These are phyloP conservation scores for Phortica okadai DNA, from an alignment of 2,888 invertebrate species.

Conservation along the genomic window DNA sequence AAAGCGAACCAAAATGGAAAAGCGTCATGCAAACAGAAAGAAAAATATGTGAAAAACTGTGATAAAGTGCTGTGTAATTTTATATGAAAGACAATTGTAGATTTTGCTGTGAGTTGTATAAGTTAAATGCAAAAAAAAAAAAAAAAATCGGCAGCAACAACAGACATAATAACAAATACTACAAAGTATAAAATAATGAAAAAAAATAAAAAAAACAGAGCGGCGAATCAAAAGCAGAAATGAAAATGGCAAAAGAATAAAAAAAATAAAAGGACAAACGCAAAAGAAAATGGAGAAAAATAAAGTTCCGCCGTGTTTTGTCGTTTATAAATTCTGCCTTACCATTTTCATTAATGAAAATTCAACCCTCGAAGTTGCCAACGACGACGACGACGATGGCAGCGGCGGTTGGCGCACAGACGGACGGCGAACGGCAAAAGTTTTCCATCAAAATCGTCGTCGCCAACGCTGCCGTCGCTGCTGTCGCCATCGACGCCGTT, in stretches of 20 bases:
- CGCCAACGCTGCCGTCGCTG: neutral
- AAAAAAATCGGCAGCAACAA: neutral
- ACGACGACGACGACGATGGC: conserved; percentile 19
- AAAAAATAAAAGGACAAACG: neutral
- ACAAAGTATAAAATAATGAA: conserved; percentile 24
- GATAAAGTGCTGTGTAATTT: neutral
- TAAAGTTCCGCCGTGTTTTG: conserved; percentile 5
- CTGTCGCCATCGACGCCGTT: conserved; percentile 3
- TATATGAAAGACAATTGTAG: too few species aligned
- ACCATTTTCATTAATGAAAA: conserved; percentile 68
- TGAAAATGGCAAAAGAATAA: conserved; percentile 2
- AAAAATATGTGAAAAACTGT: neutral
- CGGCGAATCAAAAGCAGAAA: conserved; percentile 34
- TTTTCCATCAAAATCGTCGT: conserved; percentile 41
- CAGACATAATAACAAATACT: neutral
- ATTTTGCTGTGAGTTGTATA: too few species aligned
- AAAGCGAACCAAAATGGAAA: conserved; percentile 26
- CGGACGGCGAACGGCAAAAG: neutral
- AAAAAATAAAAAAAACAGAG: conserved; percentile 23
- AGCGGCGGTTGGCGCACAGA: conserved; percentile 12
- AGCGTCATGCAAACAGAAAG: neutral
- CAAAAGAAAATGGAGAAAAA: conserved; percentile 3
- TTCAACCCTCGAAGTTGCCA: conserved; percentile 54
- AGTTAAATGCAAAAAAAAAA: neutral
- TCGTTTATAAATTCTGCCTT: conserved; percentile 43